These are phyloP conservation scores for Melanchra persicariae DNA, from an alignment of 2,888 invertebrate genomes.

Conservation along the genomic window DNA sequence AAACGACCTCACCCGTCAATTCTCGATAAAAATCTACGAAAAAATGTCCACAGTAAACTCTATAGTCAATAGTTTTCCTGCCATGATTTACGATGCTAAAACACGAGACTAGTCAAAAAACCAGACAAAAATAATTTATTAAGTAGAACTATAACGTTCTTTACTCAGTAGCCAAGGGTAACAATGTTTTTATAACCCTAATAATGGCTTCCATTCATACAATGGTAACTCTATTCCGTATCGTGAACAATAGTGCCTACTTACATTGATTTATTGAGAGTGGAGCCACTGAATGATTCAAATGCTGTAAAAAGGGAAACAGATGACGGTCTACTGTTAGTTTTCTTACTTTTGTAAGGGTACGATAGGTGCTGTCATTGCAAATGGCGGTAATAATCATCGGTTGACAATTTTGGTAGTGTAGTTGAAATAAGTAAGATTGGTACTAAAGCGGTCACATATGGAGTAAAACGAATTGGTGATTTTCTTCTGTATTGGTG, in stretches of 20 bases:
- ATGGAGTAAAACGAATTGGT: not conserved
- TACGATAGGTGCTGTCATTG: conserved; percentile 15
- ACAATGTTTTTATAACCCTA: conserved; percentile 55
- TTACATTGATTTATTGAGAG: conserved; percentile 55
- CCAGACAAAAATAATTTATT: conserved; percentile 26
- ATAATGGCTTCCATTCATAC: conserved; percentile 53
- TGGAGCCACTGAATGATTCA: conserved; percentile 54
- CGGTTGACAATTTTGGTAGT: not conserved
- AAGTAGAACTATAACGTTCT: conserved; percentile 18
- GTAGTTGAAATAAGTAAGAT: not conserved
- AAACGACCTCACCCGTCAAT: conserved; percentile 8
- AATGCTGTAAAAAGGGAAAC: conserved; percentile 54
- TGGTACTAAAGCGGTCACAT: not conserved
- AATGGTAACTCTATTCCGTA: conserved; percentile 48
- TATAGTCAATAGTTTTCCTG: conserved; percentile 18
- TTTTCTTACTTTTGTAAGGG: conserved; percentile 33
- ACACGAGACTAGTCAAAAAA: conserved; percentile 28
- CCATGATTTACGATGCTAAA: conserved; percentile 25
- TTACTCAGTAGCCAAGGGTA: conserved; percentile 29
- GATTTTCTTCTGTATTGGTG: not conserved
- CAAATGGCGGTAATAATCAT: conserved; percentile 14
- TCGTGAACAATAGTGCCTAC: conserved; percentile 42
- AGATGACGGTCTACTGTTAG: conserved; percentile 45
- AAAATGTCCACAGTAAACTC: conserved; percentile 7
- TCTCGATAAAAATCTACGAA: conserved; percentile 33